A percentile compares a stretch with the other conserved stretches of the same genome.
phyloP scores from a whole-genome alignment of 2,888 invertebrate species.

The Gastrophysa polygoni region DNA sequence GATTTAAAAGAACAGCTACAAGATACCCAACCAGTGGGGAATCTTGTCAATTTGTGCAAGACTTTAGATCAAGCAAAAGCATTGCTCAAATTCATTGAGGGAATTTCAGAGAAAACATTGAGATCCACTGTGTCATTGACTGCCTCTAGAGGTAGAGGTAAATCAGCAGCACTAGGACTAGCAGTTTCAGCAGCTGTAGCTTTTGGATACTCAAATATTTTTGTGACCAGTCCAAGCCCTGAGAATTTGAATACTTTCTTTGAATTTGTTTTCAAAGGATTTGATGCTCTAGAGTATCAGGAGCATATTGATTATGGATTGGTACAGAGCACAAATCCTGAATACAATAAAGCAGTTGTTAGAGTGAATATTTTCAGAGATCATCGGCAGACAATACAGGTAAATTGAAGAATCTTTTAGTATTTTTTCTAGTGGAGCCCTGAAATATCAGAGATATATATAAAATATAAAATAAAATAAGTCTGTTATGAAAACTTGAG shows the following conservation, averaged over 20 bases:
- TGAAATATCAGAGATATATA: no score
- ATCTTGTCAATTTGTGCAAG: slow-evolving; percentile 84
- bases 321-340: slow-evolving; percentile 92
- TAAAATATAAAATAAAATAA: no score
- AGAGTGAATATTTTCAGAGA: slow-evolving; percentile 89
- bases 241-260: slow-evolving; percentile 98
- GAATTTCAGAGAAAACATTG: slow-evolving; percentile 88
- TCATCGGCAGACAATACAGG: slow-evolving; percentile 92
- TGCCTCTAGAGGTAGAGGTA: slow-evolving; percentile 96
- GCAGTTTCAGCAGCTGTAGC: slow-evolving; percentile 87
- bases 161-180: slow-evolving; percentile 95
- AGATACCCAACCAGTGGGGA: slow-evolving; percentile 92
- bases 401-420: slow-evolving; percentile 48
- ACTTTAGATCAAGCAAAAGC: slow-evolving; percentile 95
- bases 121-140: slow-evolving; percentile 93
- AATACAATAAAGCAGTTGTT: slow-evolving; percentile 95
- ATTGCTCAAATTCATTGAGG: slow-evolving; percentile 90
- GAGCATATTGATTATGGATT: slow-evolving; percentile 96
- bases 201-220: slow-evolving; percentile 86
- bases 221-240: slow-evolving; percentile 97
- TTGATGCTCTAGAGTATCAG: slow-evolving; percentile 92
- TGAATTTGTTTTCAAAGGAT: slow-evolving; percentile 94
- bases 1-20: slow-evolving; percentile 81
- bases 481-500: no score
- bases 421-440: no score